Conservation (phyloP, 2,797 vertebrate species). For the Sarcophilus harrisii region DNA sequence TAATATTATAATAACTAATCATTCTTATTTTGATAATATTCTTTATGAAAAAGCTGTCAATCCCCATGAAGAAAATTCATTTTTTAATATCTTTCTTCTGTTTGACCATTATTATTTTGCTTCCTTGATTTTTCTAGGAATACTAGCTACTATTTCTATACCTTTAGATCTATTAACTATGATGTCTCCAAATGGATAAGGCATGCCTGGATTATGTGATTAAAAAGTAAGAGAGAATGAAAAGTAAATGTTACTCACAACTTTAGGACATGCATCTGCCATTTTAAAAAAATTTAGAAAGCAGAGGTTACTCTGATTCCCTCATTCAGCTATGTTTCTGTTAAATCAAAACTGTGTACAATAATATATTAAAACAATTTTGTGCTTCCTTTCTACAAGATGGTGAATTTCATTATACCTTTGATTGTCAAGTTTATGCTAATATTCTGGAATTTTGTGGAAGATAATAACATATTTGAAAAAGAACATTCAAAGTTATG, state of each 20-base stretch:
- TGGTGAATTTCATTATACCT: conserved; percentile 21
- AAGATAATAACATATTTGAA: conserved; percentile 5
- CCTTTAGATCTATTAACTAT: not conserved
- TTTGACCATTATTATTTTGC: not conserved
- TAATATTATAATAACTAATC: not conserved
- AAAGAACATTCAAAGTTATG: not conserved
- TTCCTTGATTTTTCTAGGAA: not conserved
- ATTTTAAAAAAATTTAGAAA: not conserved
- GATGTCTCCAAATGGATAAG: not conserved
- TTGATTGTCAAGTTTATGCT: conserved; percentile 16
- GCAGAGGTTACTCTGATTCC: not conserved
- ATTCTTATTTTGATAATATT: not conserved
- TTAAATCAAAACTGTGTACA: not conserved
- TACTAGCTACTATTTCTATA: not conserved
- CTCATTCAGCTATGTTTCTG: not conserved
- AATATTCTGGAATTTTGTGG: not conserved
- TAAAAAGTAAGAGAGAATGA: not conserved
- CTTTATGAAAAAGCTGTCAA: not conserved
- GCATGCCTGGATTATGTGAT: not conserved
- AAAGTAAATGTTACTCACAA: not conserved
- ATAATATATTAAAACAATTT: not conserved
- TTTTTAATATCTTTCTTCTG: not conserved
- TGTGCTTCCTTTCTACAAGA: not conserved
- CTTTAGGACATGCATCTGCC: not conserved
- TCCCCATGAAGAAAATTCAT: not conserved